These are phyloP conservation scores for Aspidiotus rigidus DNA, from an alignment of 2,888 invertebrate species.

Conservation along the genomic window DNA sequence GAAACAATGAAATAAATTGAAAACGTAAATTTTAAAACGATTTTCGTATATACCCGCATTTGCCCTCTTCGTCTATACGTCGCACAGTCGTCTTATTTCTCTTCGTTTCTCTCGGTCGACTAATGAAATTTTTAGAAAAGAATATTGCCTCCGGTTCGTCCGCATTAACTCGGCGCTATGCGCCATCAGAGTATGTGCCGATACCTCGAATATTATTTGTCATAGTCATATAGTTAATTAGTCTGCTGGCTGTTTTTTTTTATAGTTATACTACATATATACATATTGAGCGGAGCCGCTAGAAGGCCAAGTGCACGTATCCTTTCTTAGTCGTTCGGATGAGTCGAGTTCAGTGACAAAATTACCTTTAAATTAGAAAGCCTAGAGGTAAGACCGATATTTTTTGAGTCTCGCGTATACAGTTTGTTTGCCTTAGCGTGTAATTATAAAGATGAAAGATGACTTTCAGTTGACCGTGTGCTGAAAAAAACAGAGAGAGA, in stretches of 20 bases:
- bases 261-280: not conserved
- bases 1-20: conserved; percentile 13
- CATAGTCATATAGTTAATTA: conserved; percentile 33
- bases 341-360: conserved; percentile 27
- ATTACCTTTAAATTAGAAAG: conserved; percentile 29
- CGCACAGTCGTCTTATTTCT: not conserved
- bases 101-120: not conserved
- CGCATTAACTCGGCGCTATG: conserved; percentile 19
- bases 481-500: not conserved
- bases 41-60: conserved; percentile 3
- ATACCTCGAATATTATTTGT: conserved; percentile 16
- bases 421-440: conserved; percentile 27
- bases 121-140: conserved; percentile 24
- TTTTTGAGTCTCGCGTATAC: conserved; percentile 3
- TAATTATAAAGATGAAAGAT: conserved; percentile 31
- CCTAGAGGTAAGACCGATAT: conserved; percentile 19
- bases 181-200: not conserved
- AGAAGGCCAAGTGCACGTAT: not conserved
- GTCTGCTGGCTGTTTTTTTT: conserved; percentile 10
- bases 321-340: conserved; percentile 9
- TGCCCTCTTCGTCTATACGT: not conserved
- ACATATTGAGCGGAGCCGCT: not conserved
- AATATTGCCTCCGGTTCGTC: conserved; percentile 32
- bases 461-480: conserved; percentile 26
- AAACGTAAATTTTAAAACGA: conserved; percentile 18